Percentiles rank a stretch among this genome's conserved stretches.
Conservation (phyloP, 2,888 invertebrate genomes). For the Watsonalla binaria region DNA sequence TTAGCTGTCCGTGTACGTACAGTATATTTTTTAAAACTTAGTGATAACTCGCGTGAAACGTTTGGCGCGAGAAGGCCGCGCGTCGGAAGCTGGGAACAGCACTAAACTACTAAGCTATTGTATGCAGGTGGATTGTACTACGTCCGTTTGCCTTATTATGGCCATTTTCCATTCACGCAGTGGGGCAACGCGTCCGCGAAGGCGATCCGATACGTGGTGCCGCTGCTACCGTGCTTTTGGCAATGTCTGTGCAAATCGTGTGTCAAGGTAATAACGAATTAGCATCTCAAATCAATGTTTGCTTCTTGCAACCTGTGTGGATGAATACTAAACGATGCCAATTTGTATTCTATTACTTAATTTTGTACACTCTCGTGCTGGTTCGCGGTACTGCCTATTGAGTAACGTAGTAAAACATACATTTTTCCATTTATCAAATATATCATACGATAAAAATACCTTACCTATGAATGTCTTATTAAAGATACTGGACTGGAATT, state of each 20-base stretch:
- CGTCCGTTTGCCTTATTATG: slow-evolving; percentile 68
- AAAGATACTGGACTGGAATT: background rate
- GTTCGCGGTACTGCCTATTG: background rate
- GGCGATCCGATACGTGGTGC: slow-evolving; percentile 28
- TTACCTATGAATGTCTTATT: too few relatives aligned
- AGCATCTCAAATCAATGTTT: slow-evolving; percentile 48
- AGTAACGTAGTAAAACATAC: background rate
- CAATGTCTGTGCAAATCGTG: slow-evolving; percentile 37
- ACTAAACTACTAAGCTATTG: slow-evolving; percentile 74
- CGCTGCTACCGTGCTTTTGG: slow-evolving; percentile 23
- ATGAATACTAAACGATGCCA: slow-evolving; percentile 4
- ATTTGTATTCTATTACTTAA: background rate
- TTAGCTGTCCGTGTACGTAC: slow-evolving; percentile 16
- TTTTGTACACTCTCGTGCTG: background rate
- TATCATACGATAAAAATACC: too few relatives aligned
- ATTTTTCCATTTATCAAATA: background rate
- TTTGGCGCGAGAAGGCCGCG: slow-evolving; percentile 54
- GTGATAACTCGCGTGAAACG: slow-evolving; percentile 34
- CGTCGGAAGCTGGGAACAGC: slow-evolving; percentile 71
- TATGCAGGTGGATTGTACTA: slow-evolving; percentile 74
- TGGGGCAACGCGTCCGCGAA: slow-evolving; percentile 53
- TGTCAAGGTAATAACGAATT: slow-evolving; percentile 53
- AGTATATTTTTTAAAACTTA: slow-evolving; percentile 18
- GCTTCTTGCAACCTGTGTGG: slow-evolving; percentile 25
- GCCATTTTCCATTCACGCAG: slow-evolving; percentile 71